Evolutionary conservation across 1,140 invertebrate species (phyloP).

Genomic region (Brachionus manjavacas): DNA sequence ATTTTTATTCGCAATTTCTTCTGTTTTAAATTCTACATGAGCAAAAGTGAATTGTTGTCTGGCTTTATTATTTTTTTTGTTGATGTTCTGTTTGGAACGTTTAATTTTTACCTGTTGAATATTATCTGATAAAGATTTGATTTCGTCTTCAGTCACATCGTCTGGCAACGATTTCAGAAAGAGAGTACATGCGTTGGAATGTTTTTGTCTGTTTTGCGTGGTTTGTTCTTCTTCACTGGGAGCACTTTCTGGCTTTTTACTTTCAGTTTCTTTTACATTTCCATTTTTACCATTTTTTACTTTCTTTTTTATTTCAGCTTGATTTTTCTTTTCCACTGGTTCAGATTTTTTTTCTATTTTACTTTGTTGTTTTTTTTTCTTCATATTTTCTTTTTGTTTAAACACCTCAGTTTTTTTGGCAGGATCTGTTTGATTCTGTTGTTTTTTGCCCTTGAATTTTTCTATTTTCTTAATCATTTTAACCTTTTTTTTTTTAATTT

Average conservation of each 20-base stretch:
- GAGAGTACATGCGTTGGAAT: slow-evolving; percentile 53
- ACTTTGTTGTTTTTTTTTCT: neutral
- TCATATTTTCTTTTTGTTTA: neutral
- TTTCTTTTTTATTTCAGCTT: too few relatives aligned
- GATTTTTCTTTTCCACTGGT: too few relatives aligned
- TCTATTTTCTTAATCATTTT: slow-evolving; percentile 8
- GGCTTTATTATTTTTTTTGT: slow-evolving; percentile 29
- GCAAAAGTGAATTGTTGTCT: slow-evolving; percentile 47
- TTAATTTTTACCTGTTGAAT: slow-evolving; percentile 62
- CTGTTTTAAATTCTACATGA: slow-evolving; percentile 49
- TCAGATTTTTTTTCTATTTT: too few relatives aligned
- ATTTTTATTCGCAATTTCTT: slow-evolving; percentile 46
- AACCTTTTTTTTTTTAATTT: neutral
- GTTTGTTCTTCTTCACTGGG: slow-evolving; percentile 43
- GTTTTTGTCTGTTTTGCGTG: slow-evolving; percentile 13
- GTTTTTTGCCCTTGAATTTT: neutral
- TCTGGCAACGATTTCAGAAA: slow-evolving; percentile 83
- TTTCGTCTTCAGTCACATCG: slow-evolving; percentile 70
- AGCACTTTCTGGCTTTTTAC: slow-evolving; percentile 38
- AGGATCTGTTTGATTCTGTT: neutral
- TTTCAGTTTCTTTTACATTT: neutral
- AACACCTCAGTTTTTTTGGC: neutral
- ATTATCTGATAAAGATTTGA: slow-evolving; percentile 67
- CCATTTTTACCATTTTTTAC: neutral
- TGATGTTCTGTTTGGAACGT: slow-evolving; percentile 44